phyloP scores from a whole-genome alignment of 2,797 vertebrate species.

The Remorina albescens region DNA sequence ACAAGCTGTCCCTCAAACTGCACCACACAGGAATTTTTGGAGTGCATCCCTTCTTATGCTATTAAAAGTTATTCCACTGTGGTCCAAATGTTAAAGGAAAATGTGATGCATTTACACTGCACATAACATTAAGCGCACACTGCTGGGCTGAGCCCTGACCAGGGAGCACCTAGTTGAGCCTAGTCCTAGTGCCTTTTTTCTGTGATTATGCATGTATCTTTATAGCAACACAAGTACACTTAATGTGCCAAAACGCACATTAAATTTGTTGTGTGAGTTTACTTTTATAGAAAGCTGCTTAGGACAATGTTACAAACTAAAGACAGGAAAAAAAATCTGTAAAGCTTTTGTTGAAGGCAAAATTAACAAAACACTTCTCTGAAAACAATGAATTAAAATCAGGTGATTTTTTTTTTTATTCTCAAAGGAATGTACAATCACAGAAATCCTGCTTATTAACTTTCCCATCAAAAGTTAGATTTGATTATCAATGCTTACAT shows the following conservation, averaged over 20 bases:
- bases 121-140: slow-evolving; percentile 33
- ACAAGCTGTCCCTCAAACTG: slow-evolving; percentile 68
- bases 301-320: too few relatives aligned
- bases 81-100: slow-evolving; percentile 60
- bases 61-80: slow-evolving; percentile 69
- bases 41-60: slow-evolving; percentile 57
- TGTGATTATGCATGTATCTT: slow-evolving; percentile 3
- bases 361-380: too few relatives aligned
- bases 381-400: too few relatives aligned
- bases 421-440: too few relatives aligned
- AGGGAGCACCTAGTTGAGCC: slow-evolving; percentile 24
- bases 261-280: slow-evolving; percentile 10
- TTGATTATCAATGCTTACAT: background rate
- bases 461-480: background rate
- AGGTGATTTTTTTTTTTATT: too few relatives aligned
- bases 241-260: slow-evolving; percentile 23
- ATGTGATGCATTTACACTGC: slow-evolving; percentile 48
- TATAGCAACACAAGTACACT: slow-evolving; percentile 9
- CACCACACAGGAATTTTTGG: slow-evolving; percentile 72
- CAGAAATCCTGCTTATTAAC: background rate
- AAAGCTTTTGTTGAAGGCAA: too few relatives aligned
- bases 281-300: background rate
- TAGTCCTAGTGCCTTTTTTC: background rate
- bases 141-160: slow-evolving; percentile 12
- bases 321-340: too few relatives aligned